A percentile compares a stretch with the other conserved stretches of the same genome.
Conservation (phyloP, 2,888 invertebrate genomes). For the Drosophila lutescens region DNA sequence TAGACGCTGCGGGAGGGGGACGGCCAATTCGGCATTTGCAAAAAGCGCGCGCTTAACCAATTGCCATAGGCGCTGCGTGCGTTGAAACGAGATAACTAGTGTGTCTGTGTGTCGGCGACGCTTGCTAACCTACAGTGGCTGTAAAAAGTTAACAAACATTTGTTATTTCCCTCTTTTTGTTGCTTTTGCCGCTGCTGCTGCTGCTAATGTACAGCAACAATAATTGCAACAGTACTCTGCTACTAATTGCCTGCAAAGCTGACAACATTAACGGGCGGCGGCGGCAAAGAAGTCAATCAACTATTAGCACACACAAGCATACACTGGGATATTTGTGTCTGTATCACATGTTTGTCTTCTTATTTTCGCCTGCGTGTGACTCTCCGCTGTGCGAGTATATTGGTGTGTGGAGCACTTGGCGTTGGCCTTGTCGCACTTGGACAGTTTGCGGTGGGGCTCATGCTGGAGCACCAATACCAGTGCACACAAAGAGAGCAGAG, state of each 20-base stretch:
- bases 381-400: conserved; percentile 46
- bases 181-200: conserved; percentile 7
- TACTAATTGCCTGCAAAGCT: conserved; percentile 47
- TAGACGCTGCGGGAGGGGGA: background rate
- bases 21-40: conserved; percentile 47
- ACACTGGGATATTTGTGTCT: conserved; percentile 58
- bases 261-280: conserved; percentile 48
- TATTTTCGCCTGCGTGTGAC: conserved; percentile 71
- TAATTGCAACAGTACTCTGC: conserved; percentile 48
- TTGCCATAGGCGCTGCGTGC: conserved; percentile 47
- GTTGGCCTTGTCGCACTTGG: conserved; percentile 79
- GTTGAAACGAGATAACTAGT: conserved; percentile 73
- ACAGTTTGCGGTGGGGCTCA: conserved; percentile 49
- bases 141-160: conserved; percentile 49
- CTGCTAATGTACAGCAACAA: conserved; percentile 18
- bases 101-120: conserved; percentile 42
- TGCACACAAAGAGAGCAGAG: conserved; percentile 14
- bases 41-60: conserved; percentile 69
- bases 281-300: conserved; percentile 76
- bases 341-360: conserved; percentile 81
- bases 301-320: conserved; percentile 61
- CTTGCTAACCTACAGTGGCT: conserved; percentile 53
- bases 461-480: conserved; percentile 67
- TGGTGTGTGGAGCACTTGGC: conserved; percentile 60
- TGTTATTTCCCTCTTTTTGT: conserved; percentile 13